phyloP scores from a whole-genome alignment of 2,888 invertebrate genomes.

The Heliconius erato region DNA sequence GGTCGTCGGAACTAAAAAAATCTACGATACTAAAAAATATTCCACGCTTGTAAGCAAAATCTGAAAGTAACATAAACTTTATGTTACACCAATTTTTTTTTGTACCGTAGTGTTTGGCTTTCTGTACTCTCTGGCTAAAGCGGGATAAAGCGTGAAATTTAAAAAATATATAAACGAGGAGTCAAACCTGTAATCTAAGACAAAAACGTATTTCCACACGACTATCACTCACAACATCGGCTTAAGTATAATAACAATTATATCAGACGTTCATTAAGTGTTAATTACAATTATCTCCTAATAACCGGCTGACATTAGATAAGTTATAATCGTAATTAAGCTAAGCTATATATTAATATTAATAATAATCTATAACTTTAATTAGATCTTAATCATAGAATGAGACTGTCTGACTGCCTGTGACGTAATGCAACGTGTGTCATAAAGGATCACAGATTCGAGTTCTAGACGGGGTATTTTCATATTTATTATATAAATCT shows the following conservation, averaged over 20 bases:
- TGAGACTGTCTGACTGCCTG: too few relatives aligned
- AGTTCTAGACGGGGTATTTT: background rate
- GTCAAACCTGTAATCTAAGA: background rate
- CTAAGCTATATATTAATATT: background rate
- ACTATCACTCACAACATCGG: background rate
- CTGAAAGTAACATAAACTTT: too few relatives aligned
- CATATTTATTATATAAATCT: background rate
- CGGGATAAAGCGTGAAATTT: background rate
- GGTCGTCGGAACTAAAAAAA: too few relatives aligned
- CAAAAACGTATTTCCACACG: background rate
- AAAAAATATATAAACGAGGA: background rate
- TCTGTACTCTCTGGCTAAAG: too few relatives aligned
- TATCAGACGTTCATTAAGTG: slow-evolving; percentile 2
- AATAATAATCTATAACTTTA: background rate
- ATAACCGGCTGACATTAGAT: slow-evolving; percentile 6
- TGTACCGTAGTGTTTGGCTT: too few relatives aligned
- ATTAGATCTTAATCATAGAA: background rate
- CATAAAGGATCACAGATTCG: background rate
- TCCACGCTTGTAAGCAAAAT: too few relatives aligned
- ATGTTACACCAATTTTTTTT: too few relatives aligned
- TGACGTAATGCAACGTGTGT: background rate
- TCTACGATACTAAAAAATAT: too few relatives aligned
- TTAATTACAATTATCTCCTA: slow-evolving; percentile 8
- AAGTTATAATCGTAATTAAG: background rate
- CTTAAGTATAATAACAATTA: background rate